A percentile compares a stretch with the other conserved stretches of the same genome.
Evolutionary conservation across 2,888 invertebrate genomes (phyloP).

Genomic region (Campoletis raptor): DNA sequence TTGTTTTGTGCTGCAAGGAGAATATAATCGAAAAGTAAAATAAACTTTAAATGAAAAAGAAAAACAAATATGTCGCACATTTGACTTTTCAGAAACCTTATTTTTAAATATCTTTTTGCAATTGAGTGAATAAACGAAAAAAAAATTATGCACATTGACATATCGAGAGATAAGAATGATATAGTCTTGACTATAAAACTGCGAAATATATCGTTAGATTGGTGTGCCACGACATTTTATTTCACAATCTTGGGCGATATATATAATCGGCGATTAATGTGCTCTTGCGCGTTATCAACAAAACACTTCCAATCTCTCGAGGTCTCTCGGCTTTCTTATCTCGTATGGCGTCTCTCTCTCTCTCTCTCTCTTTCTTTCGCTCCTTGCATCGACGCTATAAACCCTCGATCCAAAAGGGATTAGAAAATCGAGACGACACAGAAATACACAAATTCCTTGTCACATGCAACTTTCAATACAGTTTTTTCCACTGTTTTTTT

Average conservation of each 20-base stretch:
- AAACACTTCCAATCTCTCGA: conserved; percentile 61
- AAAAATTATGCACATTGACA: conserved; percentile 39
- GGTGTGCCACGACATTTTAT: conserved; percentile 24
- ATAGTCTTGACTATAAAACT: conserved; percentile 37
- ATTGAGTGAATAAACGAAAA: neutral
- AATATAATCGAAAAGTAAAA: neutral
- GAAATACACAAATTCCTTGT: neutral
- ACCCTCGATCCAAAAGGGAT: neutral
- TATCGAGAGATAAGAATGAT: conserved; percentile 49
- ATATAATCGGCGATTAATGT: conserved; percentile 50
- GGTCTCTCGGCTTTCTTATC: conserved; percentile 43
- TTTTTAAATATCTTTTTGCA: conserved; percentile 24
- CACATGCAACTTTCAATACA: neutral
- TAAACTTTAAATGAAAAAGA: neutral
- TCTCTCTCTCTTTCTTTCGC: conserved; percentile 1
- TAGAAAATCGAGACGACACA: conserved; percentile 18
- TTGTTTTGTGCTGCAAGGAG: neutral
- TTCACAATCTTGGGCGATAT: conserved; percentile 46
- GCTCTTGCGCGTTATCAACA: conserved; percentile 54
- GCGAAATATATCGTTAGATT: conserved; percentile 28
- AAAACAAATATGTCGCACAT: neutral
- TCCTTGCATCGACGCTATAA: neutral
- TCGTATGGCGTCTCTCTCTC: conserved; percentile 14
- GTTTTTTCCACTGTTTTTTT: neutral
- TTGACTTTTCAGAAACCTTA: conserved; percentile 19